phyloP scores from a whole-genome alignment of 2,888 invertebrate species.

The Scotopteryx bipunctaria region DNA sequence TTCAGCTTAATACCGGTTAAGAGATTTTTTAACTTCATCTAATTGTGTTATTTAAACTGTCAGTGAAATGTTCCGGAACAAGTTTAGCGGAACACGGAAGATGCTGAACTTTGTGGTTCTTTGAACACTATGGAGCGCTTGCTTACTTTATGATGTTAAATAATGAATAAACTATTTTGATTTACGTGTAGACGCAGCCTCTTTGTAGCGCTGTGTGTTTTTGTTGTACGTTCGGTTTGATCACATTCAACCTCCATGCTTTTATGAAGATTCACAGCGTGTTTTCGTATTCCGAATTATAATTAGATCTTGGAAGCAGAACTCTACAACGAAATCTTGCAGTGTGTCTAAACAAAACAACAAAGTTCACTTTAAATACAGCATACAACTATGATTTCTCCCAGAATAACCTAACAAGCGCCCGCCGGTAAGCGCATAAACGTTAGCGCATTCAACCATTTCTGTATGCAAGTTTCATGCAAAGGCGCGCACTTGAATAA shows the following conservation, averaged over 20 bases:
- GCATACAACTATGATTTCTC: conserved; percentile 35
- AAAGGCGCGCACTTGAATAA: conserved; percentile 77
- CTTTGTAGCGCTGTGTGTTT: not conserved
- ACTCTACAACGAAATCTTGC: conserved; percentile 2
- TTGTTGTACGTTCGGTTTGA: no score
- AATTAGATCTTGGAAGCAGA: not conserved
- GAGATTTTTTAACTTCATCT: conserved; percentile 28
- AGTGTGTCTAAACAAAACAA: conserved; percentile 31
- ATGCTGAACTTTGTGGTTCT: conserved; percentile 4
- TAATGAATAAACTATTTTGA: not conserved
- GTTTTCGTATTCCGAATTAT: not conserved
- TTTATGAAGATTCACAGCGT: no score
- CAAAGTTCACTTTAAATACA: conserved; percentile 35
- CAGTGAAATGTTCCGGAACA: conserved; percentile 26
- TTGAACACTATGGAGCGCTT: not conserved
- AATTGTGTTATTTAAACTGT: conserved; percentile 33
- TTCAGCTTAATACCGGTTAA: conserved; percentile 28
- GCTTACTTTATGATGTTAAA: not conserved
- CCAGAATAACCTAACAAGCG: conserved; percentile 28
- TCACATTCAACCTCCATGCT: no score
- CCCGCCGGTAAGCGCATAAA: conserved; percentile 53
- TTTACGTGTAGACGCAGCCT: not conserved
- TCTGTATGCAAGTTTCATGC: conserved; percentile 74
- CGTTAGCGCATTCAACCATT: conserved; percentile 66
- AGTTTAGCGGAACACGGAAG: conserved; percentile 25